Percentiles rank a stretch among this genome's conserved stretches.
phyloP scores from a whole-genome alignment of 2,113 vertebrate species.

The Hypanus sabinus region DNA sequence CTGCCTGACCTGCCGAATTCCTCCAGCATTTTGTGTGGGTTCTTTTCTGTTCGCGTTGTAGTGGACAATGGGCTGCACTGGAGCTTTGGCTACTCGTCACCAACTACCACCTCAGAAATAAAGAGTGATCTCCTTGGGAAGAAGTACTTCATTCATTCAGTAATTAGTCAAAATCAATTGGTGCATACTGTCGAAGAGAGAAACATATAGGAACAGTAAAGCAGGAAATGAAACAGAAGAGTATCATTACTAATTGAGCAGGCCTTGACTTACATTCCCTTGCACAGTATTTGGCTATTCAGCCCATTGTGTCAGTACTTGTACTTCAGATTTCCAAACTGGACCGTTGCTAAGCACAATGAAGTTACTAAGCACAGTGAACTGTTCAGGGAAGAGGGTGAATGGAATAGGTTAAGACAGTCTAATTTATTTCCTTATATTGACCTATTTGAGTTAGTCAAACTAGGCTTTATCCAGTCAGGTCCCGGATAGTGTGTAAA shows the following conservation, averaged over 20 bases:
- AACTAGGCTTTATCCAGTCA: too few species aligned
- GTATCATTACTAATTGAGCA: neutral
- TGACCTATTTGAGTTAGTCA: neutral
- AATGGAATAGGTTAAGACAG: neutral
- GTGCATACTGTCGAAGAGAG: neutral
- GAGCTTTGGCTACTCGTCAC: neutral
- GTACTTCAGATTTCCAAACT: neutral
- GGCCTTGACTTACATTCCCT: neutral
- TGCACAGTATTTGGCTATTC: neutral
- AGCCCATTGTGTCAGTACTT: neutral
- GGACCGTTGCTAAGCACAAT: neutral
- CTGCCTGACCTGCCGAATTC: too few species aligned
- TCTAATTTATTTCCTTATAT: too few species aligned
- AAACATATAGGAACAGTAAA: neutral
- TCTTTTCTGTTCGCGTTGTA: neutral
- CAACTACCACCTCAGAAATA: neutral
- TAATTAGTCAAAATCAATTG: neutral
- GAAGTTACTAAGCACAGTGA: neutral
- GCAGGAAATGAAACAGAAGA: neutral
- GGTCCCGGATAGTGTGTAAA: too few species aligned
- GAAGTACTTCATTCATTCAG: neutral
- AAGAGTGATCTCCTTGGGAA: neutral
- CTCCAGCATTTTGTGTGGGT: too few species aligned
- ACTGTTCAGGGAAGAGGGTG: neutral
- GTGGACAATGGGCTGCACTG: too few species aligned